Conservation (phyloP, 2,888 invertebrate species). For the Brachypalpus laphriformis region DNA sequence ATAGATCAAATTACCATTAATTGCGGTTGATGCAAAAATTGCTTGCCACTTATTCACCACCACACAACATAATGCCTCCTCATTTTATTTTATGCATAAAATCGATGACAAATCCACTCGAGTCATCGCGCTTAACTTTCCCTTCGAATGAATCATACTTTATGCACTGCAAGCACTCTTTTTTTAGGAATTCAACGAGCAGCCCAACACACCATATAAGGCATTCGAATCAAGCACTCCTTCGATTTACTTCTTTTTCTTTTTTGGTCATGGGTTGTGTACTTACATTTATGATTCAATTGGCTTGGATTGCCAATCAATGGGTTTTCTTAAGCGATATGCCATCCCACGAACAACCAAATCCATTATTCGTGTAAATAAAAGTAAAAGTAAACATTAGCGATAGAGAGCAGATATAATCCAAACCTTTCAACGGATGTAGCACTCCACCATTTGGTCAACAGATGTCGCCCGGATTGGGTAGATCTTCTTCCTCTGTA, state of each 20-base stretch:
- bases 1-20: slow-evolving; percentile 18
- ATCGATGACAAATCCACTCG: slow-evolving; percentile 46
- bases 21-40: slow-evolving; percentile 14
- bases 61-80: slow-evolving; percentile 2
- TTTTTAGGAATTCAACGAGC: slow-evolving; percentile 11
- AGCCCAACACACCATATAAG: slow-evolving; percentile 40
- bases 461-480: slow-evolving; percentile 27
- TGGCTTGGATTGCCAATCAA: slow-evolving; percentile 34
- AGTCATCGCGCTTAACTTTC: slow-evolving; percentile 36
- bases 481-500: neutral
- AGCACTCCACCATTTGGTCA: slow-evolving; percentile 47
- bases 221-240: slow-evolving; percentile 23
- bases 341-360: neutral
- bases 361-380: slow-evolving; percentile 19
- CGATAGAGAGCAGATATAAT: neutral
- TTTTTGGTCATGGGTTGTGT: neutral
- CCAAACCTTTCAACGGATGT: slow-evolving; percentile 12
- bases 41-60: slow-evolving; percentile 26
- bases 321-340: neutral
- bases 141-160: slow-evolving; percentile 33
- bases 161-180: slow-evolving; percentile 25
- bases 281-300: slow-evolving; percentile 30
- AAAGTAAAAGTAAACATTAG: slow-evolving; percentile 33
- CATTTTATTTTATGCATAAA: slow-evolving; percentile 19
- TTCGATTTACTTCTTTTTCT: slow-evolving; percentile 1